Percentiles rank a stretch among this genome's conserved stretches.
Conservation (phyloP, 92 coral and sea anemone genomes). For the Phymanthus crucifer region DNA sequence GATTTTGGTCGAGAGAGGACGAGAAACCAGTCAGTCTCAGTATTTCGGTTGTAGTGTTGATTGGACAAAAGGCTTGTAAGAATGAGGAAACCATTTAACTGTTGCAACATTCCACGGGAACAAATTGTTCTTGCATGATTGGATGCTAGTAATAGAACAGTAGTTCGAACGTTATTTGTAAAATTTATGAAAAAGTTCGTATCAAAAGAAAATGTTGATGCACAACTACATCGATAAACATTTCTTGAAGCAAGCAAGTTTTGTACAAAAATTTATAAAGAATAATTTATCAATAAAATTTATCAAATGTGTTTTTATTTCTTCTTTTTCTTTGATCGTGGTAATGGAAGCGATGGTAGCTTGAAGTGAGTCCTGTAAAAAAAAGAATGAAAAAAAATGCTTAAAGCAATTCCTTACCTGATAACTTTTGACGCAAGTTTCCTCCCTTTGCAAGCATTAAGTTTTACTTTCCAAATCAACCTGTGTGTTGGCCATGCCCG, state of each 20-base stretch:
- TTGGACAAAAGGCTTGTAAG: too few species aligned
- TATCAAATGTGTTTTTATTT: slow-evolving; percentile 44
- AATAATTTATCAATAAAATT: slow-evolving; percentile 25
- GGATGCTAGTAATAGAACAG: too few species aligned
- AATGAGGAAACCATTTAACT: too few species aligned
- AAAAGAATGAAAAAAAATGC: background rate
- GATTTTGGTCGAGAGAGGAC: too few species aligned
- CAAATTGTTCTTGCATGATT: too few species aligned
- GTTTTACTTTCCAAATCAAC: too few species aligned
- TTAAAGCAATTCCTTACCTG: background rate
- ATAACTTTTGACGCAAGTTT: too few species aligned
- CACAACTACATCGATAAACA: background rate
- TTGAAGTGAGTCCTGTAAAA: slow-evolving; percentile 87
- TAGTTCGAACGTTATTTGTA: background rate
- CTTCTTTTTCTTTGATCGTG: slow-evolving; percentile 87
- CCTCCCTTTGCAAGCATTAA: too few species aligned
- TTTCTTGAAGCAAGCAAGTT: background rate
- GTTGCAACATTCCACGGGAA: too few species aligned
- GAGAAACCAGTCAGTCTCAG: too few species aligned
- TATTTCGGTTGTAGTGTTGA: too few species aligned
- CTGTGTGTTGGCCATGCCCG: too few species aligned
- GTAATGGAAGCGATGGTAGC: slow-evolving; percentile 83
- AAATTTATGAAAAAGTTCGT: background rate
- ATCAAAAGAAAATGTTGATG: background rate
- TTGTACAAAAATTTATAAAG: background rate